phyloP scores from a whole-genome alignment of 2,797 vertebrate species.

The Acanthopagrus latus region DNA sequence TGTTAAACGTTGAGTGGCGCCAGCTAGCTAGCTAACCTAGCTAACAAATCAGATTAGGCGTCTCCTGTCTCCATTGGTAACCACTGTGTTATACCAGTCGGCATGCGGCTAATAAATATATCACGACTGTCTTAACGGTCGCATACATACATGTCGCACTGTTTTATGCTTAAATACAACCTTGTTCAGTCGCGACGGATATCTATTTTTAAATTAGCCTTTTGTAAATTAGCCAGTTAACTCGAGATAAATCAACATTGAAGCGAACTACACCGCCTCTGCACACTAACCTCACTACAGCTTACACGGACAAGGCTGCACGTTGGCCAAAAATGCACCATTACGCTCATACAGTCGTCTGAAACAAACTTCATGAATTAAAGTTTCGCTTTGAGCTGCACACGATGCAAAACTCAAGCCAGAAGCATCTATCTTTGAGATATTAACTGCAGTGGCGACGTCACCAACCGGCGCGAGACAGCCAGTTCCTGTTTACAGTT shows the following conservation, averaged over 20 bases:
- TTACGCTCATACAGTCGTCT: not conserved
- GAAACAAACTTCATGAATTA: not conserved
- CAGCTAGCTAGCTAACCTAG: conserved; percentile 25
- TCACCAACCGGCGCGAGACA: not conserved
- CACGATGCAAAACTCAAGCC: not conserved
- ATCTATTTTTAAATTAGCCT: too few species aligned
- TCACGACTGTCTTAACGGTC: accelerated
- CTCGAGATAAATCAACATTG: not conserved
- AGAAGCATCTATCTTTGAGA: not conserved
- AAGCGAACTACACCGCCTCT: not conserved
- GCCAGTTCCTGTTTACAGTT: conserved; percentile 71
- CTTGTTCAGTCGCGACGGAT: not conserved
- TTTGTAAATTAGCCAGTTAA: not conserved
- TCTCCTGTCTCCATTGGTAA: conserved; percentile 79
- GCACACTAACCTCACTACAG: too few species aligned
- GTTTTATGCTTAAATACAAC: not conserved
- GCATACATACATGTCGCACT: accelerated
- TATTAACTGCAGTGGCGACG: not conserved
- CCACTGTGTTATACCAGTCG: conserved; percentile 17
- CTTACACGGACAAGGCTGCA: not conserved
- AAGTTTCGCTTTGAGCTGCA: not conserved
- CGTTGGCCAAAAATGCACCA: not conserved
- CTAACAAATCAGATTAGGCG: conserved; percentile 68
- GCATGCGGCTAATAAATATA: not conserved
- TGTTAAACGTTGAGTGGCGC: not conserved